phyloP scores from a whole-genome alignment of 2,113 vertebrate species.

The Recurvirostra avosetta region DNA sequence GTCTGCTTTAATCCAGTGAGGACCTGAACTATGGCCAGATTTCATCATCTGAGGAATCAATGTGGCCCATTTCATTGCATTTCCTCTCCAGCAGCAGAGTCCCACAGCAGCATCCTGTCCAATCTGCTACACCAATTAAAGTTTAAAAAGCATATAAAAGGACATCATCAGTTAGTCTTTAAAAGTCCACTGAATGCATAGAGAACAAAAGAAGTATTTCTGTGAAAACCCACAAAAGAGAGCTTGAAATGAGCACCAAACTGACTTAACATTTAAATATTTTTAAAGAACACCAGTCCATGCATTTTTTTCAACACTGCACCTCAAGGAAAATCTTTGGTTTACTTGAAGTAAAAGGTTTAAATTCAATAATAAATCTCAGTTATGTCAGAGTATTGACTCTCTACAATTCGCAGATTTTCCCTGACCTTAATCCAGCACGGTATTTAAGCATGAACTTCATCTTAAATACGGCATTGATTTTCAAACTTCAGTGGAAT shows the following conservation, averaged over 20 bases:
- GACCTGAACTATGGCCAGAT: background rate
- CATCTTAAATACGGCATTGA: background rate
- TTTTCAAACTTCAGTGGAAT: constrained; percentile 7
- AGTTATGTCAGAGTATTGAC: background rate
- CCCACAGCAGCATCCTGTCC: background rate
- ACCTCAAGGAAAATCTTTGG: background rate
- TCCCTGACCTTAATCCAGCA: background rate
- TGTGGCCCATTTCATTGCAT: background rate
- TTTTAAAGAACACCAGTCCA: background rate
- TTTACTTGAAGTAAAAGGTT: background rate
- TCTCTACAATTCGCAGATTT: background rate
- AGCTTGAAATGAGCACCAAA: background rate
- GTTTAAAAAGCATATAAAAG: background rate
- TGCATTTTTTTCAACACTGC: background rate
- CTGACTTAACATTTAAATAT: background rate
- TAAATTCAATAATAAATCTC: background rate
- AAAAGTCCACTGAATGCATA: background rate
- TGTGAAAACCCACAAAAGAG: background rate
- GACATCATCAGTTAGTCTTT: background rate
- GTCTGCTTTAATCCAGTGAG: constrained; percentile 3
- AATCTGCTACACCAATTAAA: background rate
- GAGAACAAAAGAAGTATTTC: background rate
- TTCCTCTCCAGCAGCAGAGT: background rate
- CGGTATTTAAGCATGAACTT: background rate
- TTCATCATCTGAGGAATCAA: background rate